phyloP scores from a whole-genome alignment of 1,140 invertebrate genomes.

The Lasaia peninsularis region DNA sequence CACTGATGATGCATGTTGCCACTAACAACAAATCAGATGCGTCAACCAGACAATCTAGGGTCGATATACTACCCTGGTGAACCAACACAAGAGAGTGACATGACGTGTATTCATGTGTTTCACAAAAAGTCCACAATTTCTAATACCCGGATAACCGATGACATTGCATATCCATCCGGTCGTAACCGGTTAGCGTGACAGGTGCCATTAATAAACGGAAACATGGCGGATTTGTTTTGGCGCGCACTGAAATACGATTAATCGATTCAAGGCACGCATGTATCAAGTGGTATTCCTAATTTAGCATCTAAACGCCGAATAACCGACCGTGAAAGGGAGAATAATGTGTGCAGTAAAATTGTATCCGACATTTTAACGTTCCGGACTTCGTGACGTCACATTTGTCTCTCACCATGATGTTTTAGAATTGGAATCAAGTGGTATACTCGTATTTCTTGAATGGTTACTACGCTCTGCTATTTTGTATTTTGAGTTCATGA shows the following conservation, averaged over 20 bases:
- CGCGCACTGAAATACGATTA: conserved; percentile 56
- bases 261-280: conserved; percentile 53
- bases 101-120: background rate
- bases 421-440: no score
- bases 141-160: conserved; percentile 27
- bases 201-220: conserved; percentile 48
- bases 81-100: no score
- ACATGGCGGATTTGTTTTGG: conserved; percentile 58
- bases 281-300: conserved; percentile 40
- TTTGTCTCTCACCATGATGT: background rate
- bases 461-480: no score
- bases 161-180: conserved; percentile 42
- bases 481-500: no score
- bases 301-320: conserved; percentile 26
- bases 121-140: background rate
- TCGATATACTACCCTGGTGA: no score
- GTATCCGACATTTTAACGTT: conserved; percentile 7
- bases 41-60: no score
- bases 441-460: no score
- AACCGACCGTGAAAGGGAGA: conserved; percentile 13
- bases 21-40: no score
- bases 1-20: no score
- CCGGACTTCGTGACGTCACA: background rate
- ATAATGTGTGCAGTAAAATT: conserved; percentile 19
- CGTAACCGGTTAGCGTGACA: conserved; percentile 51